Evolutionary conservation across 2,797 vertebrate genomes (phyloP).

Genomic region (Chiloscyllium punctatum): DNA sequence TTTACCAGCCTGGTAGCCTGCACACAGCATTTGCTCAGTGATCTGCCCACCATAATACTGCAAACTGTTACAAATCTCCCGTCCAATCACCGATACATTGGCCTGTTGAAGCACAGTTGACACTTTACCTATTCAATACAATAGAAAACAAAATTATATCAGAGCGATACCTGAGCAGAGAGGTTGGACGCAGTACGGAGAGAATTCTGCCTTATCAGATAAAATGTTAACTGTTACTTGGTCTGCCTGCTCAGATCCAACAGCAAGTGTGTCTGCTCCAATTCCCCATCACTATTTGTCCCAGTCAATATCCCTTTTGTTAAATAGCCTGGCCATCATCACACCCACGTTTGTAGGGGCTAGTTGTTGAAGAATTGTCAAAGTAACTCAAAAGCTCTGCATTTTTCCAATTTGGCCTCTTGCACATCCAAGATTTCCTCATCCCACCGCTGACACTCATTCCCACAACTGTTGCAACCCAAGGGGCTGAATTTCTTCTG

Average conservation of each 20-base stretch:
- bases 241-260: neutral
- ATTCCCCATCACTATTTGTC: neutral
- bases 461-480: neutral
- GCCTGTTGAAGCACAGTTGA: conserved; percentile 58
- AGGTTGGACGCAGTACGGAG: neutral
- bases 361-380: too few species aligned
- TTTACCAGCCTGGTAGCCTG: conserved; percentile 59
- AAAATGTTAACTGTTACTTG: neutral
- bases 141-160: neutral
- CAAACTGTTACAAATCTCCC: conserved; percentile 51
- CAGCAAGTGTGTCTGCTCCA: neutral
- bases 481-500: neutral
- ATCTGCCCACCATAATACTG: conserved; percentile 53
- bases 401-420: neutral
- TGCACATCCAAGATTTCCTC: neutral
- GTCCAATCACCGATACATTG: conserved; percentile 57
- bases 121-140: conserved; percentile 40
- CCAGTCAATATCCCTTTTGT: neutral
- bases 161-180: too few species aligned
- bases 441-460: neutral
- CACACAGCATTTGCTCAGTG: conserved; percentile 68
- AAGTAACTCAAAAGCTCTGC: too few species aligned
- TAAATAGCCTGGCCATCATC: too few species aligned
- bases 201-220: neutral
- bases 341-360: too few species aligned